phyloP scores from a whole-genome alignment of 2,888 invertebrate species.

The Drosophila greeni region DNA sequence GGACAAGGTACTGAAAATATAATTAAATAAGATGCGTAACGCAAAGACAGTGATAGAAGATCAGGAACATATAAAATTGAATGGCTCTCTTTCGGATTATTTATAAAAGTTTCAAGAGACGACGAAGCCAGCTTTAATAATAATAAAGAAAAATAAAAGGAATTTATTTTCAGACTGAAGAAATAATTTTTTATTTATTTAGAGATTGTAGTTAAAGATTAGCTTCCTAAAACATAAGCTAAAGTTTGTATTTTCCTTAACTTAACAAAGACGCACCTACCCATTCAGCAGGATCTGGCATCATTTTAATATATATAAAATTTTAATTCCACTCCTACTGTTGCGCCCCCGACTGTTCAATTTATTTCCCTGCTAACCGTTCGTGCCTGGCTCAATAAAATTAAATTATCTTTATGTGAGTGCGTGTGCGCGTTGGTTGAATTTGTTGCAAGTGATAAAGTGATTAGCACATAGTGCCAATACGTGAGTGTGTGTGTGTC shows the following conservation, averaged over 20 bases:
- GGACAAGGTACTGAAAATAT: neutral
- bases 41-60: too few species aligned
- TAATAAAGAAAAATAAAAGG: neutral
- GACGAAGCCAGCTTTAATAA: too few species aligned
- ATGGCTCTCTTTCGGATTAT: too few species aligned
- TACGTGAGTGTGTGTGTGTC: conserved; percentile 2
- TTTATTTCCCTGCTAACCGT: conserved; percentile 24
- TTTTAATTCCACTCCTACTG: neutral
- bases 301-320: neutral
- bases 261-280: too few species aligned
- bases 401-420: conserved; percentile 47
- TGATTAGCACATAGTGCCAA: conserved; percentile 39
- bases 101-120: too few species aligned
- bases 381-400: conserved; percentile 56
- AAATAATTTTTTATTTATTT: neutral
- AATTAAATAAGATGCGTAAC: too few species aligned
- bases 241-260: neutral
- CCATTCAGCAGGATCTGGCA: too few species aligned
- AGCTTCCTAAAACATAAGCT: too few species aligned
- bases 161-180: neutral
- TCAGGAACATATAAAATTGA: too few species aligned
- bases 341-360: neutral
- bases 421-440: conserved; percentile 27
- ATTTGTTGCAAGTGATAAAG: conserved; percentile 50
- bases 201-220: neutral